These are phyloP conservation scores for Phorcus lineatus DNA, from an alignment of 2,888 invertebrate species.

Conservation along the genomic window DNA sequence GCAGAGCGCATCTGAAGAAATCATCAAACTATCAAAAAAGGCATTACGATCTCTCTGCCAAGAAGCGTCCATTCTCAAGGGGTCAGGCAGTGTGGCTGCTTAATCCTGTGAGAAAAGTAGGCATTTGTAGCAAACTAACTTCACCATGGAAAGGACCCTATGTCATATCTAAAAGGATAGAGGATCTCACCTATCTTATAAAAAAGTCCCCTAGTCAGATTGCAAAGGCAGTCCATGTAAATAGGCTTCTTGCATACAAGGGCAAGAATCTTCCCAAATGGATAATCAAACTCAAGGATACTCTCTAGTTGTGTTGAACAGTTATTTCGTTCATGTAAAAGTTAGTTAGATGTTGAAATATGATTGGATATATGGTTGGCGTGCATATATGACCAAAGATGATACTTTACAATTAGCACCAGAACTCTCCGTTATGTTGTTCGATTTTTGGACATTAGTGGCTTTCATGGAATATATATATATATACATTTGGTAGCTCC, in stretches of 20 bases:
- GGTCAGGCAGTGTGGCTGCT: slow-evolving; percentile 8
- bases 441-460: too few species aligned
- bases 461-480: too few species aligned
- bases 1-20: not conserved
- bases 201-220: not conserved
- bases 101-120: not conserved
- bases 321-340: too few species aligned
- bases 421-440: too few species aligned
- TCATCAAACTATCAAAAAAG: not conserved
- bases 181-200: slow-evolving; percentile 3
- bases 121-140: not conserved
- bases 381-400: too few species aligned
- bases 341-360: too few species aligned
- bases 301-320: too few species aligned
- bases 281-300: not conserved
- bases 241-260: not conserved
- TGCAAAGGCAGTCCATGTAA: not conserved
- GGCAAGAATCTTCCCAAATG: not conserved
- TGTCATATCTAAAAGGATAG: not conserved
- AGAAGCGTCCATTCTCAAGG: not conserved
- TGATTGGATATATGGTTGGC: too few species aligned
- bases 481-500: too few species aligned
- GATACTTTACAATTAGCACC: too few species aligned
- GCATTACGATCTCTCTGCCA: not conserved
- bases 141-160: slow-evolving; percentile 18